These are phyloP conservation scores for Eupithecia insigniata DNA, from an alignment of 2,888 invertebrate genomes.

Conservation along the genomic window DNA sequence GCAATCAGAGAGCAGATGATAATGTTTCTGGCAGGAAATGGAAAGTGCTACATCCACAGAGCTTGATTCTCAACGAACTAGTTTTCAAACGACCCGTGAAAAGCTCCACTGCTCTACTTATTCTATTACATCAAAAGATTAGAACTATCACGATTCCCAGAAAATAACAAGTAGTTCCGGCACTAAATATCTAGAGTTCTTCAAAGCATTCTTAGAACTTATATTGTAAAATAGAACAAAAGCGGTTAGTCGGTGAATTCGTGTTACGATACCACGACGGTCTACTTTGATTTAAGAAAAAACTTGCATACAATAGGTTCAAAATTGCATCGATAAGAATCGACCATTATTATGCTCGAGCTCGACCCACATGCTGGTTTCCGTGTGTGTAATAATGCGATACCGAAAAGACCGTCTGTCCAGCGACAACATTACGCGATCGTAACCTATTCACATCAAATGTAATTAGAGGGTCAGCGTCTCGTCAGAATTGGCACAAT, in stretches of 20 bases:
- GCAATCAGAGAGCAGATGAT: slow-evolving; percentile 39
- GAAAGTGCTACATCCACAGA: slow-evolving; percentile 60
- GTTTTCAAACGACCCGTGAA: slow-evolving; percentile 11
- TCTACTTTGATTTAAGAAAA: slow-evolving; percentile 51
- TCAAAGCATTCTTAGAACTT: slow-evolving; percentile 32
- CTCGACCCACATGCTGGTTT: slow-evolving; percentile 66
- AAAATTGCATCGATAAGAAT: slow-evolving; percentile 56
- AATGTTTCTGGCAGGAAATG: slow-evolving; percentile 55
- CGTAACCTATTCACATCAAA: slow-evolving; percentile 71
- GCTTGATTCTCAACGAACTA: slow-evolving; percentile 7
- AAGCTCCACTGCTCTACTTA: background rate
- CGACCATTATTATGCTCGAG: slow-evolving; percentile 61
- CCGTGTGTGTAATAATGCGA: slow-evolving; percentile 64
- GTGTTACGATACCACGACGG: slow-evolving; percentile 51
- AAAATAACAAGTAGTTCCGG: slow-evolving; percentile 26
- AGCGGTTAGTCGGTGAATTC: slow-evolving; percentile 41
- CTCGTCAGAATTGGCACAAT: slow-evolving; percentile 68
- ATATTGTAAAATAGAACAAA: slow-evolving; percentile 33
- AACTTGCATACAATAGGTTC: slow-evolving; percentile 63
- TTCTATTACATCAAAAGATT: slow-evolving; percentile 20
- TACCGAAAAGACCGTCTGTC: slow-evolving; percentile 55
- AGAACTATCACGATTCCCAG: slow-evolving; percentile 22
- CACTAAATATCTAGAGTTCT: slow-evolving; percentile 35
- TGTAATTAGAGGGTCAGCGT: slow-evolving; percentile 75
- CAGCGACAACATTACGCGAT: slow-evolving; percentile 66